Conservation (phyloP, 2,113 vertebrate genomes). For the Stictonetta naevosa region DNA sequence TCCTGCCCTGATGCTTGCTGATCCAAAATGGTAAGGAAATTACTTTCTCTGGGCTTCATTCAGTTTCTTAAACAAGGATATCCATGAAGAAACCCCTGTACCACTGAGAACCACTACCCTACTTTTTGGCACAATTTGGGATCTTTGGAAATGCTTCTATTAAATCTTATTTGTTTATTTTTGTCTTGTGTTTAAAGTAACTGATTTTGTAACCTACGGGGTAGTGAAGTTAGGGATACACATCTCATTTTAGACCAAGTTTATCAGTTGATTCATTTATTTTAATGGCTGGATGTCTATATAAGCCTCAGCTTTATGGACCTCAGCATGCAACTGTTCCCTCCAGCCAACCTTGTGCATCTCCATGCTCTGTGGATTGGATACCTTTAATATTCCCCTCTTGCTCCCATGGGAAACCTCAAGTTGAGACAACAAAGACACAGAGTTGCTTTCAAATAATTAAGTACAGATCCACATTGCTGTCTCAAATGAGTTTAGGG, state of each 20-base stretch:
- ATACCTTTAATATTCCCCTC: no score
- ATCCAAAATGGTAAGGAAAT: not conserved
- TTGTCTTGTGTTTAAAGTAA: not conserved
- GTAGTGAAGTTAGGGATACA: not conserved
- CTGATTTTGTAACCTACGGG: not conserved
- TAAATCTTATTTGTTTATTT: no score
- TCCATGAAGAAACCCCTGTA: not conserved
- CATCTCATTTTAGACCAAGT: not conserved
- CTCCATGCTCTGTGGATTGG: not conserved
- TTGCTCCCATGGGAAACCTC: not conserved
- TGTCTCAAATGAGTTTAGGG: not conserved
- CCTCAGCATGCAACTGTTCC: not conserved
- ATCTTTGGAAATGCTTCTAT: not conserved
- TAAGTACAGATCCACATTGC: not conserved
- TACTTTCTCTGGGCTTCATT: not conserved
- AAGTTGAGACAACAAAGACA: not conserved
- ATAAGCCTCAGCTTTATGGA: not conserved
- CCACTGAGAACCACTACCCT: not conserved
- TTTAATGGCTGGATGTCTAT: fast-evolving
- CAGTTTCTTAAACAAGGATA: not conserved
- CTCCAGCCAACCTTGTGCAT: not conserved
- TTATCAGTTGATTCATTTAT: not conserved
- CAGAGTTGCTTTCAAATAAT: not conserved
- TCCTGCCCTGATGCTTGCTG: not conserved
- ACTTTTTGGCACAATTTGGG: not conserved